Percentiles rank a stretch among this genome's conserved stretches.
Conservation (phyloP, 2,888 invertebrate genomes). For the Drosophila atripex region DNA sequence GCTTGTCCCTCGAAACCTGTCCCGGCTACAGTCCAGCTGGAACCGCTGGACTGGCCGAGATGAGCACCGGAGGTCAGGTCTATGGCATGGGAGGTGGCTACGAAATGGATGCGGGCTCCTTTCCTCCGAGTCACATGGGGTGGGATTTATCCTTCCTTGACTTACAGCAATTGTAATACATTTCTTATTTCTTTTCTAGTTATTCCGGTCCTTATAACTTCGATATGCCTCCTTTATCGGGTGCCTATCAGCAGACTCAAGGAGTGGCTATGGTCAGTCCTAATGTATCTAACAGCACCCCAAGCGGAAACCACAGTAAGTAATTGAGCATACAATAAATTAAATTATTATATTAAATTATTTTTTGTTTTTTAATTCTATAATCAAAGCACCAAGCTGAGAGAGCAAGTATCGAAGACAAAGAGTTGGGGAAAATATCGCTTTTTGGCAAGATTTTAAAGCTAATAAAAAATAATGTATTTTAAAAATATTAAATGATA, state of each 20-base stretch:
- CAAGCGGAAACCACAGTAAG: conserved; percentile 1
- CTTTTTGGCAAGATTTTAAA: neutral
- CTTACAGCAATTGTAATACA: neutral
- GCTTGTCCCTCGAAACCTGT: conserved; percentile 14
- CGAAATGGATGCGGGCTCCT: conserved; percentile 16
- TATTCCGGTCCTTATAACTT: conserved; percentile 26
- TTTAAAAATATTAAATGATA: neutral
- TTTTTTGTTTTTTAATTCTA: neutral
- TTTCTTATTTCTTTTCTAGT: conserved; percentile 1
- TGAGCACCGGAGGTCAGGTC: conserved; percentile 22
- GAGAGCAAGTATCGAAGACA: neutral
- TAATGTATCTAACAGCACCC: neutral
- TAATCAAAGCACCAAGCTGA: neutral
- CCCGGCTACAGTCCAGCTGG: conserved; percentile 5
- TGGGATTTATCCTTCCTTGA: neutral
- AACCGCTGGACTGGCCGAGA: conserved; percentile 18
- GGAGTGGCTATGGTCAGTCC: conserved; percentile 1
- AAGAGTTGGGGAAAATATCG: neutral
- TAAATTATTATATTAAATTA: neutral
- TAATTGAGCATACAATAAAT: neutral
- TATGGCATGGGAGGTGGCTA: conserved; percentile 35
- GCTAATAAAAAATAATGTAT: neutral
- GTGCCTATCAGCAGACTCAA: neutral
- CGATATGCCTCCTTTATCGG: conserved; percentile 13
- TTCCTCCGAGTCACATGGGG: conserved; percentile 32